Evolutionary conservation across 2,797 vertebrate species (phyloP).

Genomic region (Discoglossus pictus): DNA sequence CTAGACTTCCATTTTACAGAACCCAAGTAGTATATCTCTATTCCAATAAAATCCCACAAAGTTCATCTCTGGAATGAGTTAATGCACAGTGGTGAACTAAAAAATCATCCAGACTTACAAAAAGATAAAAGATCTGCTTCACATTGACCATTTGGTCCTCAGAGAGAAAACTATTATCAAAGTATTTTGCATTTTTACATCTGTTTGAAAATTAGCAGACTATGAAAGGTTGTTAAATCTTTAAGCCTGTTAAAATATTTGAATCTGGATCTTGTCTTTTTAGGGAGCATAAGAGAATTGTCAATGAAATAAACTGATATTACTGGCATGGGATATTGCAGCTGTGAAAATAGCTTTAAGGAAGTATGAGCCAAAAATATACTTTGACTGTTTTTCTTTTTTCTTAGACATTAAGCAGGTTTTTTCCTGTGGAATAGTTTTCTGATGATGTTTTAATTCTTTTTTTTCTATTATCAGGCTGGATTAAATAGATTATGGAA

Average conservation of each 20-base stretch:
- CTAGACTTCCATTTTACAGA: too few relatives aligned
- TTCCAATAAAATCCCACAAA: too few relatives aligned
- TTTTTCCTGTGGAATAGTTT: constrained; percentile 29
- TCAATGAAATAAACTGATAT: constrained; percentile 37
- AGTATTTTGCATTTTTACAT: constrained; percentile 38
- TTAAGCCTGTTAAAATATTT: constrained; percentile 44
- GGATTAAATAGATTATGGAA: background rate
- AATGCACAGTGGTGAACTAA: constrained; percentile 25
- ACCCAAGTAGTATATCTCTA: too few relatives aligned
- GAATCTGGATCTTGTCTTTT: constrained; percentile 32
- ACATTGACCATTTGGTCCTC: constrained; percentile 32
- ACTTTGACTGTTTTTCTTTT: constrained; percentile 36
- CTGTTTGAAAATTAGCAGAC: constrained; percentile 40
- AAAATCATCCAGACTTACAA: constrained; percentile 17
- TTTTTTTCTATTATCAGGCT: background rate
- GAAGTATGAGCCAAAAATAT: constrained; percentile 16
- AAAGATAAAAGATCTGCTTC: constrained; percentile 27
- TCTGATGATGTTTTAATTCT: constrained; percentile 26
- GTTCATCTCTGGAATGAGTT: constrained; percentile 1
- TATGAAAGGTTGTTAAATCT: constrained; percentile 39
- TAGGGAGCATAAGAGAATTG: constrained; percentile 32
- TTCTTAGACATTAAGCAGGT: constrained; percentile 44
- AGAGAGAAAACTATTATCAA: constrained; percentile 21
- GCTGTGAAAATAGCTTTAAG: constrained; percentile 44
- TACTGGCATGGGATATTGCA: constrained; percentile 39